Conservation (phyloP, 2,113 vertebrate species). For the Baryphthengus martii region DNA sequence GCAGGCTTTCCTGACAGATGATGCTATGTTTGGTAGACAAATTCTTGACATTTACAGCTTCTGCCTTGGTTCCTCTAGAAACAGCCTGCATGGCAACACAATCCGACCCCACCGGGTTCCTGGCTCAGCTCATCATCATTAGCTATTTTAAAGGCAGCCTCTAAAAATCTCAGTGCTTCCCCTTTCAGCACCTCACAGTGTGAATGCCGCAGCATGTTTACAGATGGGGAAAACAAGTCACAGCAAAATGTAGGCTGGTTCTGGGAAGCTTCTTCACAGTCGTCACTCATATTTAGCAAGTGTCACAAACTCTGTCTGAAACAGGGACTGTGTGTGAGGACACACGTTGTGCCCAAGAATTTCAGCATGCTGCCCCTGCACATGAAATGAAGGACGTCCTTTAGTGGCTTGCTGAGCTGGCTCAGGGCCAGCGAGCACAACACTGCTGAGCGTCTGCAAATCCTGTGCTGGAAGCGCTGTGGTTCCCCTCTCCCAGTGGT, state of each 20-base stretch:
- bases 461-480: neutral
- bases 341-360: rapidly evolving
- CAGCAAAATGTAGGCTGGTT: neutral
- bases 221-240: neutral
- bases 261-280: neutral
- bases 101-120: neutral
- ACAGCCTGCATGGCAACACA: neutral
- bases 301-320: neutral
- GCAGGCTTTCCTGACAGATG: neutral
- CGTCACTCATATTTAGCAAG: neutral
- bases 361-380: neutral
- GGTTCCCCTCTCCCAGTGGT: neutral
- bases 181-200: neutral
- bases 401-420: neutral
- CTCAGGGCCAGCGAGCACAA: rapidly evolving
- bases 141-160: neutral
- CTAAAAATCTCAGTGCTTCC: neutral
- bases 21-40: neutral
- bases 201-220: neutral
- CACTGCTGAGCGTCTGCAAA: neutral
- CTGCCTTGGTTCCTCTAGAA: neutral
- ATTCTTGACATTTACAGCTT: constrained; percentile 21
- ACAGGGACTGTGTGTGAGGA: neutral
- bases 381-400: neutral
- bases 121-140: neutral